Evolutionary conservation across 92 coral and sea anemone species (phyloP), one percentile per base, ranked within the genome.

Genomic region (Palythoa grandis): DNA sequence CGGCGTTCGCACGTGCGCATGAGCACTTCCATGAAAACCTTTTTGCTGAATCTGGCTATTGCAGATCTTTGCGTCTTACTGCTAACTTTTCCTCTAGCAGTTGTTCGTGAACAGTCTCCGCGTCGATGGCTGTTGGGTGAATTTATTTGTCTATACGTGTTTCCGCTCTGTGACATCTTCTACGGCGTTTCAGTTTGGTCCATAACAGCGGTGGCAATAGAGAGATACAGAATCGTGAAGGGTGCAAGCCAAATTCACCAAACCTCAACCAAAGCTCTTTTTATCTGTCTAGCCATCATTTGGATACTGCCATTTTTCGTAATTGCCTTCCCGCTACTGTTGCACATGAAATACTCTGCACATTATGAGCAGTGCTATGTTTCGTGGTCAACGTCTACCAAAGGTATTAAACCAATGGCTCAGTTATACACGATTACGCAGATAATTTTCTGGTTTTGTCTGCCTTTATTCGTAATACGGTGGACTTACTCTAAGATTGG

Each of bases 401-500:
- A 80, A 24, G 40, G 2, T 43, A 40, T 43, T 8, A 67, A 80
- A 23, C 72, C 85, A n/a, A 66, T 52, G 40, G 61, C 85, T 35
- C 85, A 80, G 40, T 50, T 80, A 9, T 80, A 80, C 63, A 67
- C 19, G 43, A 80, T 65, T 13, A 47, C 72, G 12, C 47, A 43
- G 74, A 20, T 43, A 10, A 29, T 80, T 22, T 80, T 80, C 63
- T 80, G 85, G 60, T 66, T 66, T 70, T 66, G 74, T 15, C 50
- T 80, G 47, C 85, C 85, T 7, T 74, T 80, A 0, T 70, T 38
- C 2, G 47, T 48, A 25, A 80, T 80, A 24, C 66, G 85, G 17
- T 80, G 85, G 85, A 80, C 85, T 19, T 80, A 80, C 19, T 80
- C 39, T 60, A 80, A 67, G 54, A 80, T 80, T 70, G 63, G 61